Percentiles rank a stretch among this genome's conserved stretches.
Evolutionary conservation across 2,113 vertebrate genomes (phyloP).

Genomic region (Neopipo cinnamomea): DNA sequence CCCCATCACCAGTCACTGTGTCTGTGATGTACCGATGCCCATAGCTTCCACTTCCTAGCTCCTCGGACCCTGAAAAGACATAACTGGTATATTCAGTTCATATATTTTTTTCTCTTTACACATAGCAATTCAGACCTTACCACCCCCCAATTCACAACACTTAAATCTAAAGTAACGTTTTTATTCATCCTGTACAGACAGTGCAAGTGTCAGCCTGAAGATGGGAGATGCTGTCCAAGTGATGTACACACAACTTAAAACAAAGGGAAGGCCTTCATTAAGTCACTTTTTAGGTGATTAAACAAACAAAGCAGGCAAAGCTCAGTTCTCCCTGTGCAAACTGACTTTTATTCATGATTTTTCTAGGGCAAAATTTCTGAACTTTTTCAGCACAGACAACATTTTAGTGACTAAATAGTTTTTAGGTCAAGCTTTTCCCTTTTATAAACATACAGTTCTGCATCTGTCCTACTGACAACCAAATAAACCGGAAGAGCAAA

Average conservation of each 20-base stretch:
- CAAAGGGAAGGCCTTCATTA: not conserved
- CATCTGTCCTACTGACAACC: not conserved
- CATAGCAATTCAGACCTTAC: not conserved
- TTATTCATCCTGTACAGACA: not conserved
- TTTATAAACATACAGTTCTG: not conserved
- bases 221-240: not conserved
- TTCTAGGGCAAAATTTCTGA: not conserved
- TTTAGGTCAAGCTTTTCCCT: not conserved
- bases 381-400: not conserved
- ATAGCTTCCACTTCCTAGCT: conserved; percentile 82
- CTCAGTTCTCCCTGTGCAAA: not conserved
- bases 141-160: accelerated
- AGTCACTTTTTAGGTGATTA: not conserved
- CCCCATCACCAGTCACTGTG: conserved; percentile 74
- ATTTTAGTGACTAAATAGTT: not conserved
- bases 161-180: not conserved
- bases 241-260: not conserved
- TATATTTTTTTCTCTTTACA: not conserved
- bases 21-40: conserved; percentile 77
- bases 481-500: not conserved
- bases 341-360: not conserved
- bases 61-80: conserved; percentile 76
- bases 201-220: not conserved
- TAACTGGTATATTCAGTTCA: not conserved
- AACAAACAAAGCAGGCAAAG: not conserved